Evolutionary conservation across 2,888 invertebrate genomes (phyloP), one percentile per base, ranked within the genome.

Genomic region (Xestia sexstrigata): DNA sequence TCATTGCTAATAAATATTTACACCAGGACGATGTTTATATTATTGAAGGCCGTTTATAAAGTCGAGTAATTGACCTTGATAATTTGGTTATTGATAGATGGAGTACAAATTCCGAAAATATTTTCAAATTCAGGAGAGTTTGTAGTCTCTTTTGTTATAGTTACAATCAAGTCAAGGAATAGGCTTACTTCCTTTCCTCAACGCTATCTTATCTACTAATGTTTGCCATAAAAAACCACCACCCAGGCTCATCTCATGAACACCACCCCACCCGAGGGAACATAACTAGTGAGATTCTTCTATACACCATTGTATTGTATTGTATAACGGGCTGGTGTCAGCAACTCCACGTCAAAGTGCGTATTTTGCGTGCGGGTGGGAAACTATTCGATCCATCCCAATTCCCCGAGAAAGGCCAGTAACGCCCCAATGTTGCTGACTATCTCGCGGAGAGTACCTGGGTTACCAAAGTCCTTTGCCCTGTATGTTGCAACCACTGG

Each of bases 1-100:
- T 42, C n/a, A n/a, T 13, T n/a, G 20, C 47, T 35, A n/a, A n/a
- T n/a, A n/a, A 75, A 74, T 74, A 69, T 74, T 69, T 52, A 7
- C 7, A 74, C 49, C n/a, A 26, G 26, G 52, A 30, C 17, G 6
- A 58, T 78, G 30, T 58, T 70, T 17, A 45, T 26, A 68, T 68
- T 63, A 63, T 7, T 58, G 39, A 26, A 68, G 35, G 81, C 42
- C 35, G 35, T 55, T 62, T 39, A n/a, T 23, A 23, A 55, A 52
- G 49, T 49, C 26, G 30, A n/a, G 47, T 47, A 15, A 17, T 11
- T 5, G 42, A 52, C 42, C 60, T n/a, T n/a, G n/a, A n/a, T n/a
- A n/a, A n/a, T n/a, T 47, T 67, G 35, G 39, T 35, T 55, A 20
- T 68, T 55, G 45, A 67, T 35, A 11, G 42, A 15, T 65, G 3